phyloP scores from a whole-genome alignment of 1,140 invertebrate genomes.

The Drosophila auraria region DNA sequence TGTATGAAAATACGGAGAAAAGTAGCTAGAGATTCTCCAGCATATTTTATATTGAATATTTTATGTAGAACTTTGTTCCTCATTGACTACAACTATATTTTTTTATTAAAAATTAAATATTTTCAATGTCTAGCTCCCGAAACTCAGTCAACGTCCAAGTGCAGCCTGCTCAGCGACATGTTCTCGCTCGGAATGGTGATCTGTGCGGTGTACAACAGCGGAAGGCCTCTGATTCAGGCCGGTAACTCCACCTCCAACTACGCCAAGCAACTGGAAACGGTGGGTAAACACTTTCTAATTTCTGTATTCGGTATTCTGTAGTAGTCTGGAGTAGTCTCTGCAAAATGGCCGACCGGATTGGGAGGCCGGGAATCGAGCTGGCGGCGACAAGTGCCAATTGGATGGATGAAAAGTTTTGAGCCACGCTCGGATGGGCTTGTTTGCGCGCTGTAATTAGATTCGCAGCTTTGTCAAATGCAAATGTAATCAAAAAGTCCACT shows the following conservation, averaged over 20 bases:
- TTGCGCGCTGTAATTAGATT: constrained; percentile 80
- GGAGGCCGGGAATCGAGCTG: constrained; percentile 35
- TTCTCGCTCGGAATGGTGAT: constrained; percentile 97
- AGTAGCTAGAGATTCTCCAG: too few relatives aligned
- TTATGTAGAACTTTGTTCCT: too few relatives aligned
- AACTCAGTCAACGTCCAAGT: constrained; percentile 93
- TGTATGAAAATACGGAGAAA: too few relatives aligned
- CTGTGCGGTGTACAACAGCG: constrained; percentile 95
- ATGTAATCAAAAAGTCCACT: constrained; percentile 84
- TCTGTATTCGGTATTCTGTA: not conserved
- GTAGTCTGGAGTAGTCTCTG: not conserved
- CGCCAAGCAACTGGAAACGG: constrained; percentile 95
- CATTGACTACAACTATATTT: too few relatives aligned
- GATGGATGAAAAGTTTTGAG: constrained; percentile 61
- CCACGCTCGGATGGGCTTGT: constrained; percentile 59
- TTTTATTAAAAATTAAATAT: too few relatives aligned
- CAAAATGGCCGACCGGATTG: not conserved
- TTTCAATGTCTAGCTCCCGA: constrained; percentile 90
- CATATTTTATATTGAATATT: too few relatives aligned
- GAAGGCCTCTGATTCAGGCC: constrained; percentile 93
- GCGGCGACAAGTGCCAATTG: constrained; percentile 67
- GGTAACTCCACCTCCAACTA: constrained; percentile 95
- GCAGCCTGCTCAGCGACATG: constrained; percentile 96
- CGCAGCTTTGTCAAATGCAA: constrained; percentile 83
- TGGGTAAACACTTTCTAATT: constrained; percentile 87